A percentile compares a stretch with the other conserved stretches of the same genome.
phyloP scores from a whole-genome alignment of 1,140 invertebrate species.

The Nebria ingens region DNA sequence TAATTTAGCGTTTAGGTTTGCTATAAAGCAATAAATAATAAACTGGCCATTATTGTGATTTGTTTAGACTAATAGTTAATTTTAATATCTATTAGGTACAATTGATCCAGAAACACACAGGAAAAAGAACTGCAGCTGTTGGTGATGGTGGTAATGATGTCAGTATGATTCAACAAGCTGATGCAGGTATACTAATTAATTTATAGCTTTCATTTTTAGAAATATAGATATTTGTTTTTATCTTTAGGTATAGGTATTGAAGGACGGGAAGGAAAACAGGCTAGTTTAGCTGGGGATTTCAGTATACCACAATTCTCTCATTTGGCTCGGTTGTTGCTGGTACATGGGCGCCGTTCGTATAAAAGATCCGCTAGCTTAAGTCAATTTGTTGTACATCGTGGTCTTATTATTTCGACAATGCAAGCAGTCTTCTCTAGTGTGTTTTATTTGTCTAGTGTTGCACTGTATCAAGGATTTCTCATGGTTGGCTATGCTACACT shows the following conservation, averaged over 20 bases:
- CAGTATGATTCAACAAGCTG: conserved; percentile 90
- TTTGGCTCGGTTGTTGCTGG: conserved; percentile 75
- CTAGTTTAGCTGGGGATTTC: conserved; percentile 97
- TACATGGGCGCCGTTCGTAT: conserved; percentile 93
- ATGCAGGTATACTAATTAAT: conserved; percentile 52
- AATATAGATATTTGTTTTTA: conserved; percentile 10
- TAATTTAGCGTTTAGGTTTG: neutral
- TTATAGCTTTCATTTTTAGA: too few relatives aligned
- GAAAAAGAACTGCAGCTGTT: conserved; percentile 69
- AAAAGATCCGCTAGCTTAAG: conserved; percentile 91
- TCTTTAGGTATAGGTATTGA: conserved; percentile 84
- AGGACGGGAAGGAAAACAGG: conserved; percentile 87
- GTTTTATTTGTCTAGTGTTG: conserved; percentile 96
- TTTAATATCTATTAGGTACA: conserved; percentile 30
- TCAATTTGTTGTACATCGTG: conserved; percentile 98
- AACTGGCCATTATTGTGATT: too few relatives aligned
- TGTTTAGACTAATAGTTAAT: neutral
- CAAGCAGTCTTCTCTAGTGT: conserved; percentile 98
- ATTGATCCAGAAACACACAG: conserved; percentile 80
- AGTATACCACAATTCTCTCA: conserved; percentile 89
- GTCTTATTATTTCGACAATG: conserved; percentile 97
- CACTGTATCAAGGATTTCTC: conserved; percentile 94
- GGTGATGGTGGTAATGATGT: conserved; percentile 86
- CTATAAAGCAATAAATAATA: neutral
- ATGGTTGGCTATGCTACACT: conserved; percentile 98